These are phyloP conservation scores for Theocolax elegans DNA, from an alignment of 1,140 invertebrate genomes.

Conservation along the genomic window DNA sequence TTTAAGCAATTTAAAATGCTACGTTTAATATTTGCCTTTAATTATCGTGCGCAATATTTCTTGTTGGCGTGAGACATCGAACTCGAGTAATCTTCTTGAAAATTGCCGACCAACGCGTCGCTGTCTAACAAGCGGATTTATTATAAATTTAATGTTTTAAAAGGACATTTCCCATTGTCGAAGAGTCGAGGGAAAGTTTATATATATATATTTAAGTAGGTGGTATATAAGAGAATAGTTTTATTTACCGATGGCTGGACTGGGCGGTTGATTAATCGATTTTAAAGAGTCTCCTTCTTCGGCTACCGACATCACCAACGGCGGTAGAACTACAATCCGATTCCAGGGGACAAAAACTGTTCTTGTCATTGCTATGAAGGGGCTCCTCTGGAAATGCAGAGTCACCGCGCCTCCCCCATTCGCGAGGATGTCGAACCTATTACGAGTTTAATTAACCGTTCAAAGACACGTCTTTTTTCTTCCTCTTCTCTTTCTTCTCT, in stretches of 20 bases:
- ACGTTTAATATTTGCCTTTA: constrained; percentile 13
- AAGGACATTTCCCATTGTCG: neutral
- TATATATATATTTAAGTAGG: too few species aligned
- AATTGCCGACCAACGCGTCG: neutral
- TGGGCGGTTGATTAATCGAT: constrained; percentile 60
- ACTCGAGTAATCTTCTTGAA: constrained; percentile 3
- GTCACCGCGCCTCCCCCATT: constrained; percentile 99
- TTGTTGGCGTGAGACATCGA: neutral
- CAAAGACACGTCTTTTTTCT: constrained; percentile 28
- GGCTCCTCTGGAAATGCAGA: constrained; percentile 92
- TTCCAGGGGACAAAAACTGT: constrained; percentile 96
- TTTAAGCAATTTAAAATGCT: too few species aligned
- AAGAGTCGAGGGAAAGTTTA: too few species aligned
- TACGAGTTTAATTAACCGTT: constrained; percentile 38
- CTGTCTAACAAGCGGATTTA: neutral
- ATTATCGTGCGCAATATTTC: neutral
- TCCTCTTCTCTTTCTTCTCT: neutral
- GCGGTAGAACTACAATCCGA: constrained; percentile 90
- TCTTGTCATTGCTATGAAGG: constrained; percentile 86
- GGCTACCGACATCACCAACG: constrained; percentile 86
- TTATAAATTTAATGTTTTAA: neutral
- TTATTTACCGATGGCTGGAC: constrained; percentile 61
- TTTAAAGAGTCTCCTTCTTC: constrained; percentile 75
- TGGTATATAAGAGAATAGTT: too few species aligned
- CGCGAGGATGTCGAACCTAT: constrained; percentile 97